Conservation (phyloP, 2,888 invertebrate genomes). For the Phorcus lineatus region DNA sequence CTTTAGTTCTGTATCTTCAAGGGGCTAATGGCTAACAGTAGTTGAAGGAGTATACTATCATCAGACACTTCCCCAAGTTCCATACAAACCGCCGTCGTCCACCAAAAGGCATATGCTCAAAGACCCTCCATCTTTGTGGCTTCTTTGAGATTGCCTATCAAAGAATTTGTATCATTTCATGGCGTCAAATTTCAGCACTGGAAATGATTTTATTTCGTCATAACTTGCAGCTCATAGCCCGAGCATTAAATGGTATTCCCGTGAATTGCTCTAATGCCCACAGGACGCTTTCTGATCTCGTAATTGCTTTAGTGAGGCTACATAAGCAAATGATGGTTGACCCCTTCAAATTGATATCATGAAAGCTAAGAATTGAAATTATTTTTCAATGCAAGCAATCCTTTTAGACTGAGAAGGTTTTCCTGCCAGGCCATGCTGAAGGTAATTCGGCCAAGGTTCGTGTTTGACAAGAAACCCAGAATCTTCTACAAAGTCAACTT, state of each 20-base stretch:
- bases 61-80: conserved; percentile 14
- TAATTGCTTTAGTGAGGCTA: neutral
- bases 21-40: conserved; percentile 2
- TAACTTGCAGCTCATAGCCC: neutral
- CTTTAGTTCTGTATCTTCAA: conserved; percentile 5
- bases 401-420: neutral
- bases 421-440: neutral
- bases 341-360: neutral
- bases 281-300: neutral
- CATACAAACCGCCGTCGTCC: neutral
- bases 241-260: neutral
- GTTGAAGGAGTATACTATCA: conserved; percentile 10
- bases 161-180: conserved; percentile 1
- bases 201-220: conserved; percentile 9
- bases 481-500: neutral
- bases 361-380: conserved; percentile 16
- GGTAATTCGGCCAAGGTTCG: neutral
- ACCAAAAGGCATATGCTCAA: neutral
- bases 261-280: neutral
- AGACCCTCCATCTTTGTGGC: neutral
- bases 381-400: neutral
- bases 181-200: neutral
- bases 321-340: neutral
- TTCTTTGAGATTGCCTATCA: neutral
- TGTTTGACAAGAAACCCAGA: neutral